These are phyloP conservation scores for Buceros bicornis DNA, from an alignment of 2,797 vertebrate genomes.

Conservation along the genomic window DNA sequence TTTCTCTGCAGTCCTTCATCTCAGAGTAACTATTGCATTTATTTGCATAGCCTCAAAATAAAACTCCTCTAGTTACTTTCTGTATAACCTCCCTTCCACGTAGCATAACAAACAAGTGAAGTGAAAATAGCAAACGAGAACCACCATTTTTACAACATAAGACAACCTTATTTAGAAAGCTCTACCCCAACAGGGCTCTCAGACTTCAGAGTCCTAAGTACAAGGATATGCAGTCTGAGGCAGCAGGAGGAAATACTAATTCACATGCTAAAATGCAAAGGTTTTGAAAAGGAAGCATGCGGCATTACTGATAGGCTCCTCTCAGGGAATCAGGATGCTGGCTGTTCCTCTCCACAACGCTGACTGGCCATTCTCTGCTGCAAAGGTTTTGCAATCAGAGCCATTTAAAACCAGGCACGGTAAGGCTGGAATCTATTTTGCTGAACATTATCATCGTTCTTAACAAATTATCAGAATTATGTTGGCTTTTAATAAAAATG, in stretches of 20 bases:
- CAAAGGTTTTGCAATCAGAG: background rate
- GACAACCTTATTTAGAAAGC: background rate
- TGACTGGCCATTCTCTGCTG: background rate
- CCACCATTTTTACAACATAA: background rate
- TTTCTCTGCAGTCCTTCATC: background rate
- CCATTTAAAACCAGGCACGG: background rate
- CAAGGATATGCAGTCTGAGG: background rate
- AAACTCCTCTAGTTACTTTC: background rate
- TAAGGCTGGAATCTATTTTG: background rate
- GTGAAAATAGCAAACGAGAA: background rate
- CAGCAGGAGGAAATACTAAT: conserved; percentile 28
- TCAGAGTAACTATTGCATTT: background rate
- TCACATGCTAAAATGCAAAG: background rate
- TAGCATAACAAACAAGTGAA: background rate
- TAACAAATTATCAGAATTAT: conserved; percentile 7
- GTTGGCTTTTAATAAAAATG: background rate
- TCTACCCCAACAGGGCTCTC: background rate
- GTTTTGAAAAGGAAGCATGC: conserved; percentile 43
- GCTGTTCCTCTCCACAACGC: background rate
- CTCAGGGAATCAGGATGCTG: background rate
- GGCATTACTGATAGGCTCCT: background rate
- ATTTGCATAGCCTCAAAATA: background rate
- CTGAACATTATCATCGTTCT: conserved; percentile 11
- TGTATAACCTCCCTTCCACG: background rate
- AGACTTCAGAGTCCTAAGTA: background rate